Conservation (phyloP, 2,113 vertebrate species). For the Hemiprocne comata region DNA sequence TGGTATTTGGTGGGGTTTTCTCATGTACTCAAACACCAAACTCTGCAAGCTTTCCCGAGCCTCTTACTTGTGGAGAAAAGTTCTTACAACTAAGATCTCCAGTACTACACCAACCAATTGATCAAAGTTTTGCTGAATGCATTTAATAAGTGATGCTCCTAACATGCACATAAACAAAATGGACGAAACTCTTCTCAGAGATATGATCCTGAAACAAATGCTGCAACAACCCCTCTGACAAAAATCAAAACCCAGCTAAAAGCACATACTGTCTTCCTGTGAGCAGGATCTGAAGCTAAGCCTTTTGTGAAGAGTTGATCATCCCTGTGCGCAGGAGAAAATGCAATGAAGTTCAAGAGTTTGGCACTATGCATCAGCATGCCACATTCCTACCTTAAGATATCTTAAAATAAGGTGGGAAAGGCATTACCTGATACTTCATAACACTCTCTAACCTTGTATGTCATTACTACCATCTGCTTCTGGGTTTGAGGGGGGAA, state of each 20-base stretch:
- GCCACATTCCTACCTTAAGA: background rate
- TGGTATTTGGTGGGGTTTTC: background rate
- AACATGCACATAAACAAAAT: background rate
- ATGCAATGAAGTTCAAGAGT: background rate
- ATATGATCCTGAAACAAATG: background rate
- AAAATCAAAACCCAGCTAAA: background rate
- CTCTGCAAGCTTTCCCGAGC: background rate
- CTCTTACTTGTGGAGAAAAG: background rate
- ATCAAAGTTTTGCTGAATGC: background rate
- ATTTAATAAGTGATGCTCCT: background rate
- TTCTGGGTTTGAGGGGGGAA: background rate
- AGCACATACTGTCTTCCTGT: background rate
- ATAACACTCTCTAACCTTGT: background rate
- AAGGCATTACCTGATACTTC: background rate
- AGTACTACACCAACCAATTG: rapidly evolving
- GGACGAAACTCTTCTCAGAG: background rate
- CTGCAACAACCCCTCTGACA: background rate
- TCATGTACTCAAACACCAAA: background rate
- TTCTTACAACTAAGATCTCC: background rate
- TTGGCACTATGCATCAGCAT: background rate
- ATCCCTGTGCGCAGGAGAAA: background rate
- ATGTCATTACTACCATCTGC: background rate
- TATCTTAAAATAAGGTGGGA: background rate
- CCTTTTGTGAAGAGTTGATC: background rate
- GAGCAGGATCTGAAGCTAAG: background rate